Percentiles rank a stretch among this genome's conserved stretches.
These are phyloP conservation scores for Pogonomyrmex californicus DNA, from an alignment of 1,140 invertebrate genomes.

Conservation along the genomic window DNA sequence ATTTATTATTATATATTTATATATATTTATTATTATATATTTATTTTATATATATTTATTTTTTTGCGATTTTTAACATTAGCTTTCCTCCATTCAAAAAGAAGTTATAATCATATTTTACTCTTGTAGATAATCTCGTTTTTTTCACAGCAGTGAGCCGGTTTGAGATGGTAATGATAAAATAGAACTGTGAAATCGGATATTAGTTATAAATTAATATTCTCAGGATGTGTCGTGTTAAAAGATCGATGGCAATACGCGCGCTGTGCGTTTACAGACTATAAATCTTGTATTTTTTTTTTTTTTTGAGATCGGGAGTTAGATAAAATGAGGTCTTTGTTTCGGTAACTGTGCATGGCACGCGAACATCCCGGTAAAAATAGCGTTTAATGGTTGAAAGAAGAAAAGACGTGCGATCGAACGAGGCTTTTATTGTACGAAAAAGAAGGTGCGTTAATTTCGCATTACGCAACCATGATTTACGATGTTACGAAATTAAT, in stretches of 20 bases:
- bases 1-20: too few species aligned
- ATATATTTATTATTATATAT: too few species aligned
- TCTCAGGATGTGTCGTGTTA: not conserved
- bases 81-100: too few species aligned
- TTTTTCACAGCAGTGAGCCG: not conserved
- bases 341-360: constrained; percentile 3
- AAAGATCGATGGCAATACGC: not conserved
- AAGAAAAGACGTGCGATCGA: constrained; percentile 12
- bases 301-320: not conserved
- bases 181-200: not conserved
- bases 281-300: constrained; percentile 44
- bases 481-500: constrained; percentile 23
- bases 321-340: not conserved
- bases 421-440: not conserved
- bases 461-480: constrained; percentile 12
- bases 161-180: not conserved
- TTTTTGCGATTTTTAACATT: too few species aligned
- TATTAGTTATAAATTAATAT: constrained; percentile 15
- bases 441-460: not conserved
- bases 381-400: not conserved
- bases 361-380: not conserved
- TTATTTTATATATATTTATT: too few species aligned
- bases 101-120: too few species aligned
- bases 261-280: not conserved
- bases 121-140: too few species aligned